Conservation (phyloP, 2,113 vertebrate genomes). For the Otis tarda region DNA sequence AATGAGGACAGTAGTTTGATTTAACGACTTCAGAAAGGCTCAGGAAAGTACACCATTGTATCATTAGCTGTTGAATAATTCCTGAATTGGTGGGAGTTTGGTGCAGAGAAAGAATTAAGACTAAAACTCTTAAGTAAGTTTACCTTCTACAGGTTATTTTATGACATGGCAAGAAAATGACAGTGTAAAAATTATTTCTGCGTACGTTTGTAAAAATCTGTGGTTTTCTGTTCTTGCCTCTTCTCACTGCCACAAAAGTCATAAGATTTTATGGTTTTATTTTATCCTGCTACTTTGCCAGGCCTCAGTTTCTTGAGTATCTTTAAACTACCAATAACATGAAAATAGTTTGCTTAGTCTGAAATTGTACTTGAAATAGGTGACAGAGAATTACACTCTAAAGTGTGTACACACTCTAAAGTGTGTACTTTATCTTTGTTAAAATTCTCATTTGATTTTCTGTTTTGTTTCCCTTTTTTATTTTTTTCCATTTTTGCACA, state of each 20-base stretch:
- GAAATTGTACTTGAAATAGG: not conserved
- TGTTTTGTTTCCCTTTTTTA: constrained; percentile 62
- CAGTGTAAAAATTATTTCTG: not conserved
- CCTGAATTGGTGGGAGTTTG: not conserved
- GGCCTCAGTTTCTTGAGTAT: constrained; percentile 2
- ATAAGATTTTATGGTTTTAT: not conserved
- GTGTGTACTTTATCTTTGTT: not conserved
- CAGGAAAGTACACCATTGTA: not conserved
- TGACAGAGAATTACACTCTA: not conserved
- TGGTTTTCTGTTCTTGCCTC: not conserved
- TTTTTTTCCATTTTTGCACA: constrained; percentile 60
- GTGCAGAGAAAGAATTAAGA: not conserved
- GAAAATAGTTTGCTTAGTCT: not conserved
- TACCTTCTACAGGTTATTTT: not conserved
- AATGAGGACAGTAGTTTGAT: not conserved
- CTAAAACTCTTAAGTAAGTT: not conserved
- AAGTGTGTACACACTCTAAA: not conserved
- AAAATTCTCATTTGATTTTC: constrained; percentile 53
- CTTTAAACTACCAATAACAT: not conserved
- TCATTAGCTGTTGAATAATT: not conserved
- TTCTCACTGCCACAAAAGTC: accelerated
- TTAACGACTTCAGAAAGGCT: not conserved
- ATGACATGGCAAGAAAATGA: not conserved
- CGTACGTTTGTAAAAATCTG: not conserved
- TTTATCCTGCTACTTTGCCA: not conserved